Evolutionary conservation across 2,888 invertebrate genomes (phyloP), one percentile per base, ranked within the genome.

Genomic region (Oscheius sp.): DNA sequence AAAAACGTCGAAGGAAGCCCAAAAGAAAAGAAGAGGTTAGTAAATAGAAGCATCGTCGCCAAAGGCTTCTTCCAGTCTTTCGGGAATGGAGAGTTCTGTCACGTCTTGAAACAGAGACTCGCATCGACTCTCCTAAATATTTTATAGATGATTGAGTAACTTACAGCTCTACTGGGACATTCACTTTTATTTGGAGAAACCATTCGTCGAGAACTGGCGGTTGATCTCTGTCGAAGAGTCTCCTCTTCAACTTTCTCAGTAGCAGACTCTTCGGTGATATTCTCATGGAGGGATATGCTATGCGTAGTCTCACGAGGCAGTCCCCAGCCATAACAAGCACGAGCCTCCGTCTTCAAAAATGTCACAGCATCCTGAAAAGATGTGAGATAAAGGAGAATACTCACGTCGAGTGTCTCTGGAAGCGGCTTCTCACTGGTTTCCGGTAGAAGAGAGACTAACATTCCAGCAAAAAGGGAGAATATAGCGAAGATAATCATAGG

Each of bases 401-500:
- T 30, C 41, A 78, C 79, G 68, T 80, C 80, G 6, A 83, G 61
- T 2, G 83, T 85, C 64, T 86, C 86, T 4, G 86, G 86, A 56
- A 86, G 73, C 36, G 86, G 86, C 51, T 75, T 80, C 54, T 85
- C 85, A 32, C 78, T 71, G 0, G 86, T 86, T 68, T 86, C 86
- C 6, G 86, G 85, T 62, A 86, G 66, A 45, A 86, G 75, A 26
- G 81, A 68, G 6, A 86, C 85, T 54, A 86, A 56, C 49, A 80
- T 76, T 22, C 83, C 86, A 24, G 86, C 86, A 44, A 86, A 78
- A 6, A 86, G 69, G 5, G 84, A 82, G 69, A 86, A 86, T 12
- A 84, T 77, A 33, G 84, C 81, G 49, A 86, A 86, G 50, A 86
- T 86, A 51, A 84, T 82, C 86, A 86, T 86, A 5, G 86, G 86